Base-by-base conservation (phyloP, 2,888 invertebrate genomes). In the Eupelmus urozonus region DNA sequence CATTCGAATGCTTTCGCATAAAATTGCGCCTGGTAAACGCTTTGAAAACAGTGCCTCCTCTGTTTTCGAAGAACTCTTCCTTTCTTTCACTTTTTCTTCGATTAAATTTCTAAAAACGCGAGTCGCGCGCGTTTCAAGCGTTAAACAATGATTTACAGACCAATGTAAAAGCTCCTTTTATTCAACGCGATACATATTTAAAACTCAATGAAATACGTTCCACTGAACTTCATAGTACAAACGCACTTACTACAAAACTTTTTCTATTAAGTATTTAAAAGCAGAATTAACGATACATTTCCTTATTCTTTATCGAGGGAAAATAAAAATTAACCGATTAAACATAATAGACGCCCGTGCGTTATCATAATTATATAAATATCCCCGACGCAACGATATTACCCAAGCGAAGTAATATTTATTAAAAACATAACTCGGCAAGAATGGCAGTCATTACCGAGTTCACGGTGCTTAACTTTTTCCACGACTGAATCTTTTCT, bases 401-500 rank as follows among this genome's bases (percentile, higher is more conserved):
- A 34, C 34, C 3, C 9, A 34, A 34, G 9, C n/a, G n/a, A 34
- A 34, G 9, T 34, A 34, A 34, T 34, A 34, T 34, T 34, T 34
- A 4, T 13, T 40, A n/a, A 18, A 13, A 40, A n/a, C 16, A 25
- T 13, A 4, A 18, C 45, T 11, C 27, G 23, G n/a, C 20, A 23
- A 29, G 34, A 7, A 53, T 49, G 49, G 16, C 34, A 1, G 53
- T 1, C 16, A 40, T 65, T 42, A 34, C n/a, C 53, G 53, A 20
- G 11, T 23, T 34, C 51, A 27, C 20, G 9, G 45, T 16, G 16
- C 13, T 45, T 45, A 45, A 45, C 13, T 13, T 40, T 53, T 57
- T 67, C 55, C 16, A 20, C 67, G 55, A 29, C 40, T 29, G 55
- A 67, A 55, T 42, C 55, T 34, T 11, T 34, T 9, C 23, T 40